A percentile compares a stretch with the other conserved stretches of the same genome.
phyloP scores from a whole-genome alignment of 1,140 invertebrate genomes.

The Hylaeus volcanicus region DNA sequence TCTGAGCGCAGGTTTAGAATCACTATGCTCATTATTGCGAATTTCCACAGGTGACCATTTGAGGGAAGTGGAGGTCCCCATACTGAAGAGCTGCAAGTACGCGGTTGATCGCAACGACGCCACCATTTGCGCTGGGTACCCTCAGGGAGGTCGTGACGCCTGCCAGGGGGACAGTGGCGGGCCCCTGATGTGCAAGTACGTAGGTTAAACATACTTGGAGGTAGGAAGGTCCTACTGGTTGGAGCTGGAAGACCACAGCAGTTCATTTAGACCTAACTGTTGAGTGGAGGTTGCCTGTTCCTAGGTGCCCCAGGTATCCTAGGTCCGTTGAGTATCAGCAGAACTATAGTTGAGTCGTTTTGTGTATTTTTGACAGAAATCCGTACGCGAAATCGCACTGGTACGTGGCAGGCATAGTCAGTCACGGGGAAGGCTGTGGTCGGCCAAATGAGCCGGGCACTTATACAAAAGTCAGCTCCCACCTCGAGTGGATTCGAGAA shows the following conservation, averaged over 20 bases:
- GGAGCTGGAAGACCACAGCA: too few species aligned
- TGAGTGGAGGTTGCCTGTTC: too few species aligned
- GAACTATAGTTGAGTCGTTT: too few species aligned
- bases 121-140: constrained; percentile 88
- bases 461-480: constrained; percentile 89
- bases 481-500: constrained; percentile 86
- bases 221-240: too few species aligned
- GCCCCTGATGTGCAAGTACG: constrained; percentile 85
- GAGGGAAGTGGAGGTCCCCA: constrained; percentile 86
- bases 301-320: too few species aligned
- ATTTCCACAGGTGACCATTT: constrained; percentile 83
- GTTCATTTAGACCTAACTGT: too few species aligned
- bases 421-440: constrained; percentile 91
- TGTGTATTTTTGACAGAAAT: constrained; percentile 74
- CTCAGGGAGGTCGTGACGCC: constrained; percentile 88
- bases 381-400: constrained; percentile 83
- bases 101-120: constrained; percentile 82
- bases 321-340: too few species aligned
- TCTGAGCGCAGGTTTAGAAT: not conserved
- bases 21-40: not conserved
- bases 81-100: constrained; percentile 83
- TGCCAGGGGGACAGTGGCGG: constrained; percentile 92
- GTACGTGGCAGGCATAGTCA: constrained; percentile 89
- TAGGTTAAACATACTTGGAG: not conserved
- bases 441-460: constrained; percentile 89